phyloP scores from a whole-genome alignment of 2,113 vertebrate genomes.

The Bubalus kerabau region DNA sequence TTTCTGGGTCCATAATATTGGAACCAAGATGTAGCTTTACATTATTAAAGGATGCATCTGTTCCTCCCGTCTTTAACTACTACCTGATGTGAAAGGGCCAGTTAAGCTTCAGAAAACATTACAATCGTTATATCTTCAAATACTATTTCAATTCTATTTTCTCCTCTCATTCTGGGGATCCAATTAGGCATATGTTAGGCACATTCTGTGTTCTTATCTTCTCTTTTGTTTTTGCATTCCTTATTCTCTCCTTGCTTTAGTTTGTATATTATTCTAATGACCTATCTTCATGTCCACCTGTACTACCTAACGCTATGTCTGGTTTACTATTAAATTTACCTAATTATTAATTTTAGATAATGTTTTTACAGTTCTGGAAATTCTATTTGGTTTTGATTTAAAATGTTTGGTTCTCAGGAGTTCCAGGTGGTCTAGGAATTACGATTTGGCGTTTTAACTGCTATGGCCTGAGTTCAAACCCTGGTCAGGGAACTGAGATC shows the following conservation, averaged over 20 bases:
- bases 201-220: neutral
- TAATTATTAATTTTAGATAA: neutral
- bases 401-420: neutral
- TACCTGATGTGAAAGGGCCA: neutral
- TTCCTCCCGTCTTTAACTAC: neutral
- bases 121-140: neutral
- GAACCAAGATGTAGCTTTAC: neutral
- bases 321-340: neutral
- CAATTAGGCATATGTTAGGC: neutral
- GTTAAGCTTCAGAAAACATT: neutral
- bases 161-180: neutral
- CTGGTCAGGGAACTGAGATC: neutral
- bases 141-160: neutral
- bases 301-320: neutral
- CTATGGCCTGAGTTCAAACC: neutral
- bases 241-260: neutral
- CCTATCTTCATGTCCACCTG: neutral
- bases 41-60: neutral
- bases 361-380: neutral
- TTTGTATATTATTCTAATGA: neutral
- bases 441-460: neutral
- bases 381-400: neutral
- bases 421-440: neutral
- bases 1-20: neutral
- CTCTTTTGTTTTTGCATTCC: neutral